Evolutionary conservation across 2,888 invertebrate genomes (phyloP).

Genomic region (Caenorhabditis virilis): DNA sequence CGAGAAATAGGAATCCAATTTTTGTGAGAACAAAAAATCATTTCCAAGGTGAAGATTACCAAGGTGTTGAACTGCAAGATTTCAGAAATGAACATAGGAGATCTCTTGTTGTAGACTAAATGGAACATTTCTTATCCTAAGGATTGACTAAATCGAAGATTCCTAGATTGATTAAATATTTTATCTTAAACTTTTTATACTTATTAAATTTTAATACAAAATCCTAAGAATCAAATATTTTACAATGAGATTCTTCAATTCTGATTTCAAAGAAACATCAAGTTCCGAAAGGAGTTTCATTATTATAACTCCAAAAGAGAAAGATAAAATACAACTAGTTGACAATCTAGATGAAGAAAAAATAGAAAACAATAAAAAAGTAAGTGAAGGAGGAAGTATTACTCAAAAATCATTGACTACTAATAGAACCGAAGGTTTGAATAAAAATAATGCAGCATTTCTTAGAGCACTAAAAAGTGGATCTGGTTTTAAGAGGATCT

Average conservation of each 20-base stretch:
- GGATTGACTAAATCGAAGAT: not conserved
- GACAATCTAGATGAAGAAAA: constrained; percentile 9
- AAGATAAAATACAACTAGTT: constrained; percentile 25
- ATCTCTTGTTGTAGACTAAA: constrained; percentile 17
- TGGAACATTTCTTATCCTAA: no score
- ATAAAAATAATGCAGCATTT: constrained; percentile 12
- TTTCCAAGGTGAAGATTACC: not conserved
- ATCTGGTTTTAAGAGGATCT: constrained; percentile 21
- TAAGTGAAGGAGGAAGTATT: constrained; percentile 13
- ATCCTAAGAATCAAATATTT: constrained; percentile 3
- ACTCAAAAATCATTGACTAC: constrained; percentile 6
- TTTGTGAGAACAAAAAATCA: constrained; percentile 6
- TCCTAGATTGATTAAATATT: no score
- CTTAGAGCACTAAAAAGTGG: constrained; percentile 10
- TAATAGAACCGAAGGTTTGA: constrained; percentile 3
- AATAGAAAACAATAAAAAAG: no score
- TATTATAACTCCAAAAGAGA: constrained; percentile 23
- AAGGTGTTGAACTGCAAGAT: constrained; percentile 2
- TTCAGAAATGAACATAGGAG: constrained; percentile 1
- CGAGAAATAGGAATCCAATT: no score
- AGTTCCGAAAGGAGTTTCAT: no score
- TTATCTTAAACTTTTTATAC: constrained; percentile 5
- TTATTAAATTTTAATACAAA: constrained; percentile 2
- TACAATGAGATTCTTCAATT: constrained; percentile 23
- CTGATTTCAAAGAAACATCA: no score